Conservation (phyloP, 2,797 vertebrate species). For the Coregonus ussuriensis region DNA sequence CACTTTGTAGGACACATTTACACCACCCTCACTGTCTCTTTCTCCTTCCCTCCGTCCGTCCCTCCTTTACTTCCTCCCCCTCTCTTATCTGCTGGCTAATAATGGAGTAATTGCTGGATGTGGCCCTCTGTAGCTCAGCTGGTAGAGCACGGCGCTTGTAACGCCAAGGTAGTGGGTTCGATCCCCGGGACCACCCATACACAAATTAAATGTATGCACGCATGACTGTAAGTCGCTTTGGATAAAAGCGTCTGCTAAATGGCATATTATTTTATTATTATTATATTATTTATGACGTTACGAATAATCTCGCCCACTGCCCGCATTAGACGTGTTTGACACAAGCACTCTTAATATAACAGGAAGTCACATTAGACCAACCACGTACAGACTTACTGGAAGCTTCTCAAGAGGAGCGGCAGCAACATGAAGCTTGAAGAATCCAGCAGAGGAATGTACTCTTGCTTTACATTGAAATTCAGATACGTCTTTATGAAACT, state of each 20-base stretch:
- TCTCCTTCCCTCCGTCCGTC: not conserved
- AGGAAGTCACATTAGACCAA: conserved; percentile 9
- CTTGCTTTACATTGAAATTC: not conserved
- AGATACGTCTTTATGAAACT: not conserved
- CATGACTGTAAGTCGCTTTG: too few species aligned
- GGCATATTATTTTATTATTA: too few species aligned
- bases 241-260: too few species aligned
- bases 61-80: not conserved
- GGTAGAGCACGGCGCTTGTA: too few species aligned
- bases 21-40: not conserved
- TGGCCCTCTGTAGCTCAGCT: conserved; percentile 6
- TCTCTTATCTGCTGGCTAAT: conserved; percentile 31
- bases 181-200: too few species aligned
- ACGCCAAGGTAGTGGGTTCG: too few species aligned
- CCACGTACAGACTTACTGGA: conserved; percentile 12
- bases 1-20: conserved; percentile 9
- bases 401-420: not conserved
- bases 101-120: conserved; percentile 43
- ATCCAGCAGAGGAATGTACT: not conserved
- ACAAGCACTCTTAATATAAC: conserved; percentile 15
- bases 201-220: too few species aligned
- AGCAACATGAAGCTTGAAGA: conserved; percentile 8
- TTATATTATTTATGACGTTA: conserved; percentile 30
- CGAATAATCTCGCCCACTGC: conserved; percentile 28
- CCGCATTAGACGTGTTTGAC: conserved; percentile 21